Evolutionary conservation across 2,888 invertebrate genomes (phyloP), one percentile per base, ranked within the genome.

Genomic region (Chymomyza fuscimana): DNA sequence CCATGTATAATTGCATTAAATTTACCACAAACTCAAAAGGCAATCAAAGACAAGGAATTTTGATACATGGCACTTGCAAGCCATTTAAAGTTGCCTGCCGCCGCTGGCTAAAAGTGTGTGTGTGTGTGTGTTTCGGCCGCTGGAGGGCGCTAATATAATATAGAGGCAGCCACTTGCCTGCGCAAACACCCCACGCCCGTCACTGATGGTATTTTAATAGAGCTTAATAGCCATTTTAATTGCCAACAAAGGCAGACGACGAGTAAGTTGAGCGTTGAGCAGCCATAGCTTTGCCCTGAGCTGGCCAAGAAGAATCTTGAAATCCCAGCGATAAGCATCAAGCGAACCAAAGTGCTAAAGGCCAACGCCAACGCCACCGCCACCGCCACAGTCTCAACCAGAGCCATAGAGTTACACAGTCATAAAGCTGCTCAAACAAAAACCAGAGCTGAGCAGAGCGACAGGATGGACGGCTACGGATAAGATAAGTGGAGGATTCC

Each of bases 1-100:
- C 54, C 54, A n/a, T n/a, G 54, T 67, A 64, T 78, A 78, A 78
- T 79, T 76, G 78, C 80, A 79, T 78, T 80, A 77, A 67, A 74
- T 67, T 65, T 62, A 66, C 70, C 74, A 66, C 74, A 74, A 75
- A 74, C 75, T 61, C 67, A 19, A 46, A 46, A 54, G 16, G 16
- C 54, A 54, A 54, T 54, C 54, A 54, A 15, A 54, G 54, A 15
- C 54, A 22, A 54, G 22, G 19, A 54, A 54, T 16, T 54, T n/a
- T 54, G 54, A 9, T 15, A 15, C 19, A 12, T 54, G 40, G 12
- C 40, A 12, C 12, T 54, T 54, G 54, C 54, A 19, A 22, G 54
- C 54, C 16, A 54, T n/a, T 54, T 54, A 9, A 22, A 54, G 22
- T 54, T 54, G 54, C 54, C 4, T 19, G 16, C 22, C 54, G 19